phyloP scores from a whole-genome alignment of 2,113 vertebrate genomes.

The Trematocara nigrifrons region DNA sequence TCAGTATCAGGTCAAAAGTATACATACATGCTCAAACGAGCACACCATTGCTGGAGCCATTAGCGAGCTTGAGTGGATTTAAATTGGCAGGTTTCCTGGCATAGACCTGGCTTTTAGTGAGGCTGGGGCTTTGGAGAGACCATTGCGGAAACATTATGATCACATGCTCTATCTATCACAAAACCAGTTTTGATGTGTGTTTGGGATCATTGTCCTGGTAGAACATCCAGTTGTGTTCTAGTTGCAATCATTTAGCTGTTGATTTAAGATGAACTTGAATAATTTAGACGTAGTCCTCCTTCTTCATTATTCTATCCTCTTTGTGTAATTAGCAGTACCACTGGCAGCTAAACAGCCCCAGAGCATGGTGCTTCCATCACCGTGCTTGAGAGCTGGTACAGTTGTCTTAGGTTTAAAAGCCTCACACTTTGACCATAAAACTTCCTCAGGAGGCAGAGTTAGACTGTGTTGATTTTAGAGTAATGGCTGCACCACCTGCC shows the following conservation, averaged over 20 bases:
- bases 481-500: background rate
- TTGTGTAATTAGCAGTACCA: background rate
- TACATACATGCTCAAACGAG: background rate
- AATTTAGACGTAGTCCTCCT: background rate
- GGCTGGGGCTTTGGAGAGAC: background rate
- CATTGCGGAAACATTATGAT: background rate
- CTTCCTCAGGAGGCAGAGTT: background rate
- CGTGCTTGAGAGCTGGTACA: background rate
- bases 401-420: background rate
- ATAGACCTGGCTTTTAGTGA: background rate
- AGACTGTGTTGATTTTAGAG: background rate
- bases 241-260: background rate
- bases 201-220: background rate
- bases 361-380: background rate
- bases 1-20: background rate
- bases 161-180: background rate
- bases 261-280: background rate
- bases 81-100: background rate
- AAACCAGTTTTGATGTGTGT: background rate
- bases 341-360: background rate
- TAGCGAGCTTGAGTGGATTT: background rate
- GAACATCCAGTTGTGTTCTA: background rate
- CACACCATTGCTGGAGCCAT: background rate
- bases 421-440: background rate
- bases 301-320: background rate